These are phyloP conservation scores for Cerastis rubricosa DNA, from an alignment of 2,888 invertebrate genomes.

Conservation along the genomic window DNA sequence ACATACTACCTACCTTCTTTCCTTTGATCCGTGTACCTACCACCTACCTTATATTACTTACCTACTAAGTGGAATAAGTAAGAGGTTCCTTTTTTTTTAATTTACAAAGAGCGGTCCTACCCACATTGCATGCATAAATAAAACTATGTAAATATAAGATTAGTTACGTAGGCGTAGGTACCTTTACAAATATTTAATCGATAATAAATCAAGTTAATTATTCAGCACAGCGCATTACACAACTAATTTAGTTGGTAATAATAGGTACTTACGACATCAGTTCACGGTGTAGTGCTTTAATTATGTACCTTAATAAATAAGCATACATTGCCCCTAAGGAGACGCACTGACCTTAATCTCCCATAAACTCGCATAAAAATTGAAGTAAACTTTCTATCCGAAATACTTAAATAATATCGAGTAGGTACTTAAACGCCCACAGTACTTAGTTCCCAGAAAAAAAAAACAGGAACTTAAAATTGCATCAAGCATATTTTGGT, in stretches of 20 bases:
- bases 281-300: no score
- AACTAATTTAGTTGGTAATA: no score
- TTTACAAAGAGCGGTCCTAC: neutral
- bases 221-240: neutral
- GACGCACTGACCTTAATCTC: neutral
- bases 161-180: neutral
- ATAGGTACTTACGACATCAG: no score
- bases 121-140: neutral
- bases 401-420: neutral
- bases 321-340: neutral
- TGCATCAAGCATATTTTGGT: neutral
- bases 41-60: no score
- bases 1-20: neutral
- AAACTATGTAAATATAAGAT: conserved; percentile 7
- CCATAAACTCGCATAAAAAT: neutral
- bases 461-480: neutral
- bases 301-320: no score
- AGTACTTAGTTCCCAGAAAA: neutral
- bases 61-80: neutral
- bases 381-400: neutral
- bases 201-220: neutral
- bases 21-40: neutral
- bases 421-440: neutral
- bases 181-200: neutral
- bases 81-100: neutral